Conservation (phyloP, 2,113 vertebrate genomes). For the Phodopus roborovskii region DNA sequence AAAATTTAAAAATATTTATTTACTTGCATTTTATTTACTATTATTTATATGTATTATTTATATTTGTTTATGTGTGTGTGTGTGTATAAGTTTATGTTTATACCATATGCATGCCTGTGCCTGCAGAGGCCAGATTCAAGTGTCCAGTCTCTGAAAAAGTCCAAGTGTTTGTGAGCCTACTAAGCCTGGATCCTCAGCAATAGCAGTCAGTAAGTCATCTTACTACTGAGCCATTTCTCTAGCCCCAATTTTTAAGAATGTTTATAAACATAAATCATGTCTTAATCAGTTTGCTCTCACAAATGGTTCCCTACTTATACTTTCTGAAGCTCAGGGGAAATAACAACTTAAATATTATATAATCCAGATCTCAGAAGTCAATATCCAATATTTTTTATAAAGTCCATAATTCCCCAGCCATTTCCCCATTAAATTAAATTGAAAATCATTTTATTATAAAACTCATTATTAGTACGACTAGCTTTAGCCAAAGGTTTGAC, state of each 20-base stretch:
- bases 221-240: background rate
- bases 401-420: background rate
- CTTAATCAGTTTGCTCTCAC: background rate
- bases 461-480: background rate
- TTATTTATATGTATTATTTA: background rate
- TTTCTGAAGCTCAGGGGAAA: background rate
- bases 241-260: background rate
- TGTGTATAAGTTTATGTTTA: background rate
- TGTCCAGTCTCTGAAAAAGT: background rate
- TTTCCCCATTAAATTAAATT: background rate
- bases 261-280: background rate
- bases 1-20: background rate
- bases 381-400: background rate
- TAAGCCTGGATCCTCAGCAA: background rate
- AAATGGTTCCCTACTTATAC: background rate
- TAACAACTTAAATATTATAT: background rate
- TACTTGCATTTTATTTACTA: background rate
- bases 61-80: background rate
- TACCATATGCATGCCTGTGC: no score
- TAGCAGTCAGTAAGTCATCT: background rate
- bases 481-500: background rate
- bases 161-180: background rate
- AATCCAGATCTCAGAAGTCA: background rate
- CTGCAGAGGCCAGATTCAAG: background rate
- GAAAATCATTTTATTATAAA: background rate